Percentiles rank a stretch among this genome's conserved stretches.
Evolutionary conservation across 2,113 vertebrate species (phyloP).

Genomic region (chimpanzee (Pan troglodytes)): NHGRI_mPanTro3-v2.1_pri NC_072401.2:141748501-141749000

Average conservation of each 20-base stretch:
- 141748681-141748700: background rate
- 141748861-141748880: background rate
- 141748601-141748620: background rate
- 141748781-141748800: background rate
- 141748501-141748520: background rate
- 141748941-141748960: too few relatives aligned
- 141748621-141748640: background rate
- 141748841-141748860: background rate
- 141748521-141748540: conserved; percentile 38
- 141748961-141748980: background rate
- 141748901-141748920: too few relatives aligned
- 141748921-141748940: too few relatives aligned
- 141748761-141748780: background rate
- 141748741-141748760: background rate
- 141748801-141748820: background rate
- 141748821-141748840: background rate
- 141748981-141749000: background rate
- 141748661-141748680: background rate
- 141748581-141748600: background rate
- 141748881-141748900: too few relatives aligned
- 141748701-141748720: background rate
- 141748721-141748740: background rate
- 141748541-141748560: background rate
- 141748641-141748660: background rate
- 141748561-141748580: background rate